Evolutionary conservation across 2,113 vertebrate genomes (phyloP).

Genomic region (Psammodynastes pulverulentus): DNA sequence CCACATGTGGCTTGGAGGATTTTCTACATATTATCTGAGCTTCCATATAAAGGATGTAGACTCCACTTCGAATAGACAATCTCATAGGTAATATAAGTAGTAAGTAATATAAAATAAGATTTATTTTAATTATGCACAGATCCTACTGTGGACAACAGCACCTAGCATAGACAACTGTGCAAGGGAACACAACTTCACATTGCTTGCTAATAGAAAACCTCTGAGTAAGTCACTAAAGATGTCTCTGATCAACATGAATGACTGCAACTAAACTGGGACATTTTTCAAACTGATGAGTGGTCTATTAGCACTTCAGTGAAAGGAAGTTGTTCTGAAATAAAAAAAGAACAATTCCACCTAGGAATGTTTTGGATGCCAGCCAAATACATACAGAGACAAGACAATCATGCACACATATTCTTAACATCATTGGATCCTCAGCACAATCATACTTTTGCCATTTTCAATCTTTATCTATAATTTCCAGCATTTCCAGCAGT

Average conservation of each 20-base stretch:
- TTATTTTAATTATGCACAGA: background rate
- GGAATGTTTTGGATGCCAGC: background rate
- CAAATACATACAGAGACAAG: background rate
- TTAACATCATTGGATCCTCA: background rate
- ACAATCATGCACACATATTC: background rate
- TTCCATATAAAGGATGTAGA: background rate
- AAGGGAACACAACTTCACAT: background rate
- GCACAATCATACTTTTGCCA: background rate
- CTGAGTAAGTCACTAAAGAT: background rate
- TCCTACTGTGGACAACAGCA: too few species aligned
- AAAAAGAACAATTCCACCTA: background rate
- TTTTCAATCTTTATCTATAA: background rate
- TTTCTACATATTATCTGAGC: background rate
- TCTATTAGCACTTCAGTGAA: background rate
- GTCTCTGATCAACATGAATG: background rate
- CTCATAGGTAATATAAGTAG: background rate
- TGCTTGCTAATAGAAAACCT: background rate
- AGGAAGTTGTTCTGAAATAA: background rate
- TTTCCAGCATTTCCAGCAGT: background rate
- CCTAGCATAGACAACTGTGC: background rate
- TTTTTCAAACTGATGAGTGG: background rate
- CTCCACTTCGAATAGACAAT: too few species aligned
- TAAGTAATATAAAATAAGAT: background rate
- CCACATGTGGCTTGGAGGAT: background rate
- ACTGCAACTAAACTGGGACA: background rate